Base-by-base conservation (phyloP, 2,888 invertebrate species). In the Monoplex corrugatus region DNA sequence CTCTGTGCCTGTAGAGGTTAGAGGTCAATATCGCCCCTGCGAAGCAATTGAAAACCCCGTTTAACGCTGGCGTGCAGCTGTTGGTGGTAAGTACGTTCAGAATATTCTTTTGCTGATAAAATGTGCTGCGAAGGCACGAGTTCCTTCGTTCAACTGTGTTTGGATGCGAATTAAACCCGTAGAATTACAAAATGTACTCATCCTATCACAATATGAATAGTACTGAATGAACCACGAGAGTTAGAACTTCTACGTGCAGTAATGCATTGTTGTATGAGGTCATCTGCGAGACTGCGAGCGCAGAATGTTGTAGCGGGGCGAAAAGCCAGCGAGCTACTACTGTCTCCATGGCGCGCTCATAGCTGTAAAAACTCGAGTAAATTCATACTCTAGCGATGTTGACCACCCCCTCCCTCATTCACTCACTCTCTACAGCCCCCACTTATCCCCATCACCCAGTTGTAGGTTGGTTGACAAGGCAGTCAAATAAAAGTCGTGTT, bases 31-130 rank as follows among this genome's bases (percentile, higher is more conserved):
- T 91, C 89, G 93, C 93, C 95, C 95, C 91, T 96, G 95, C 89
- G 92, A 90, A 92, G 91, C 92, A 93, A 93, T 93, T 95, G 95
- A 93, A 94, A 95, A 94, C 95, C 96, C 96, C 96, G 94, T 94
- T 93, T 94, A 93, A 93, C 94, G 94, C 94, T 95, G 95, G 96
- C 95, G 95, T 95, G 95, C 80, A 95, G 95, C 95, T 96, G 78
- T 96, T 96, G 96, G 96, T 96, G 96, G 96, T 96, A 96, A 96
- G 96, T 96, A 96, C 96, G 96, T 96, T 96, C 96, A 95, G 96
- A 96, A 96, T 96, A 96, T 96, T 96, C 96, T 96, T 96, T 96
- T 95, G 96, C 96, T 96, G 96, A 96, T 96, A 96, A 96, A 96
- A 96, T 96, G 96, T 96, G 96, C 95, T 94, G 95, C 95, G 95